A percentile compares a stretch with the other conserved stretches of the same genome.
phyloP scores from a whole-genome alignment of 1,140 invertebrate species.

The Cydia amplana region DNA sequence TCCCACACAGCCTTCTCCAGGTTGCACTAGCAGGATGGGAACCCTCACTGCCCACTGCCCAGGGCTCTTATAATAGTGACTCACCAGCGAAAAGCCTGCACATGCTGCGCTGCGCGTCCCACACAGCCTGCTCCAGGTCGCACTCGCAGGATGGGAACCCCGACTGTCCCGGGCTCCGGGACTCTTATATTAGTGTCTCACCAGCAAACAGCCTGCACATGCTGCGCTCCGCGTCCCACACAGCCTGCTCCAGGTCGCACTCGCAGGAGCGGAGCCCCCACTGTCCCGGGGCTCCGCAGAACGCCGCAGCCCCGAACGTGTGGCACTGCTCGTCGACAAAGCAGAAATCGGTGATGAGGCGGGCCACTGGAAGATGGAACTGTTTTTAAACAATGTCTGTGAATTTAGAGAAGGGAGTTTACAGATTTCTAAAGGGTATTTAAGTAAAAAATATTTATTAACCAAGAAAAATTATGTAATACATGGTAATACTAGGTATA shows the following conservation, averaged over 20 bases:
- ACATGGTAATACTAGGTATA: too few relatives aligned
- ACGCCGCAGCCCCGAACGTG: constrained; percentile 55
- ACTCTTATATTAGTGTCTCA: constrained; percentile 33
- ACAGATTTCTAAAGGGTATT: neutral
- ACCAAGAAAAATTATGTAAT: too few relatives aligned
- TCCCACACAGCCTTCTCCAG: constrained; percentile 57
- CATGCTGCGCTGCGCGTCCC: constrained; percentile 50
- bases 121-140: constrained; percentile 49
- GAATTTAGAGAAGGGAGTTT: neutral
- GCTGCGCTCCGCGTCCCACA: constrained; percentile 49
- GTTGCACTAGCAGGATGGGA: constrained; percentile 57
- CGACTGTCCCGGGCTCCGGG: constrained; percentile 41
- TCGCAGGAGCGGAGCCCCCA: constrained; percentile 54
- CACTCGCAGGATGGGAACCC: constrained; percentile 55
- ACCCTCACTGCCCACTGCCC: constrained; percentile 45
- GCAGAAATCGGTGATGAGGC: constrained; percentile 56
- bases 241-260: constrained; percentile 52
- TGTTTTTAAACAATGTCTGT: neutral
- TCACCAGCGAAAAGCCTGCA: constrained; percentile 57
- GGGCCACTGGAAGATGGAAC: constrained; percentile 49
- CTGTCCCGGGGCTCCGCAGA: constrained; percentile 47
- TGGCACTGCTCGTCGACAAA: constrained; percentile 53
- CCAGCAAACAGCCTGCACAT: constrained; percentile 63
- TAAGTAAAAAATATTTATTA: too few relatives aligned
- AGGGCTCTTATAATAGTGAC: neutral